Conservation (phyloP, 2,113 vertebrate genomes). For the Oreochromis aureus region DNA sequence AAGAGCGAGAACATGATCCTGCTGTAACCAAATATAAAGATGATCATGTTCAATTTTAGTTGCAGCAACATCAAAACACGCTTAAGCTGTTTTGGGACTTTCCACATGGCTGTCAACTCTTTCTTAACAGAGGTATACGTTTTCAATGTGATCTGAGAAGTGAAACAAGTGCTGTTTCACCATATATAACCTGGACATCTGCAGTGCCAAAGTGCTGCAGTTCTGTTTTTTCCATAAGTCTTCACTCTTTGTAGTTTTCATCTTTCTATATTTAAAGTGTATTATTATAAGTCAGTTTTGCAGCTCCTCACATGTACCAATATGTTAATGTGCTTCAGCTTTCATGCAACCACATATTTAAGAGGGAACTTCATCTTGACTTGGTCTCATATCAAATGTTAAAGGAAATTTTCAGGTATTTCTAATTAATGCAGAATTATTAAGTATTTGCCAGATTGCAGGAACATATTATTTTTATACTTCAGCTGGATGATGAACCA, state of each 20-base stretch:
- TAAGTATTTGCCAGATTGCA: neutral
- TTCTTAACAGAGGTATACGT: neutral
- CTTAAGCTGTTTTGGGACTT: neutral
- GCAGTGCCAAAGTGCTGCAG: neutral
- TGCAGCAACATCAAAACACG: neutral
- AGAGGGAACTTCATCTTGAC: neutral
- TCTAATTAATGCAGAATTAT: neutral
- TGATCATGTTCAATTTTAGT: neutral
- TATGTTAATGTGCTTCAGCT: neutral
- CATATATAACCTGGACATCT: neutral
- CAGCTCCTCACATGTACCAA: neutral
- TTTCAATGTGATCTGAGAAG: neutral
- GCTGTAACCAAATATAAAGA: neutral
- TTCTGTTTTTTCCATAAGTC: neutral
- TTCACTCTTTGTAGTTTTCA: neutral
- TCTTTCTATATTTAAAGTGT: neutral
- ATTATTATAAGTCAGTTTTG: neutral
- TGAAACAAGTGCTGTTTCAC: neutral
- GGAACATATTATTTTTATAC: neutral
- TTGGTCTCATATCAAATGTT: neutral
- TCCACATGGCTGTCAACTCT: neutral
- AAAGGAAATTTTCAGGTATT: neutral
- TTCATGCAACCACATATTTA: neutral
- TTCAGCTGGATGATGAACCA: neutral
- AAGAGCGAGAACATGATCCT: neutral